Evolutionary conservation across 2,888 invertebrate species (phyloP), one percentile per base, ranked within the genome.

Genomic region (Lucinisca nassula): DNA sequence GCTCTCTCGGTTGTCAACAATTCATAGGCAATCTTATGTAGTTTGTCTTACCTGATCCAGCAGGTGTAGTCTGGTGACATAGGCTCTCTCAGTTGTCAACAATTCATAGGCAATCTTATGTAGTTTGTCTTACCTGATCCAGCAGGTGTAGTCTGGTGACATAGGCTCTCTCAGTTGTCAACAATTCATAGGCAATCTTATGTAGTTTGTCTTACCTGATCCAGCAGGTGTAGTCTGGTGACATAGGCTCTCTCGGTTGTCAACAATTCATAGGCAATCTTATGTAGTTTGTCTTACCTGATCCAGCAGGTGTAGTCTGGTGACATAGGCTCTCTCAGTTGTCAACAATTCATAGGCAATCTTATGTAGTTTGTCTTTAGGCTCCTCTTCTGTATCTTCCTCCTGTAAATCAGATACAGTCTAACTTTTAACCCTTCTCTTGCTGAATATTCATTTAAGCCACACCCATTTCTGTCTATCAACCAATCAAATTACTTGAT

Each of bases 271-370:
- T 97, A 96, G 8, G 97, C 97, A n/a, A 97, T 97, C 89, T 96
- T 96, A 92, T 96, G 95, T 24, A 94, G 89, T 85, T 94, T 95
- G 67, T 91, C 89, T 37, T 91, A 97, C 97, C 96, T 97, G 97
- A 92, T 97, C 97, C 61, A 97, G 97, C 24, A 97, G 96, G 79
- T 97, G 97, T 55, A 97, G 95, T 90, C 97, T 97, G 73, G 96
- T 96, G 0, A 97, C 97, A 93, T 97, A 97, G 84, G 97, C 97
- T 84, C 97, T 96, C 93, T 97, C 97, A 0, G 97, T 97, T 12
- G 97, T 96, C 14, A 97, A 95, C 40, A 97, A 95, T 93, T 97
- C 97, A 80, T 97, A 96, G 8, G 97, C 97, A n/a, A 97, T 97
- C 89, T 96, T 96, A 92, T 96, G 95, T 24, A 94, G 89, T 85